Evolutionary conservation across 2,888 invertebrate genomes (phyloP).

Genomic region (Catocala nupta): DNA sequence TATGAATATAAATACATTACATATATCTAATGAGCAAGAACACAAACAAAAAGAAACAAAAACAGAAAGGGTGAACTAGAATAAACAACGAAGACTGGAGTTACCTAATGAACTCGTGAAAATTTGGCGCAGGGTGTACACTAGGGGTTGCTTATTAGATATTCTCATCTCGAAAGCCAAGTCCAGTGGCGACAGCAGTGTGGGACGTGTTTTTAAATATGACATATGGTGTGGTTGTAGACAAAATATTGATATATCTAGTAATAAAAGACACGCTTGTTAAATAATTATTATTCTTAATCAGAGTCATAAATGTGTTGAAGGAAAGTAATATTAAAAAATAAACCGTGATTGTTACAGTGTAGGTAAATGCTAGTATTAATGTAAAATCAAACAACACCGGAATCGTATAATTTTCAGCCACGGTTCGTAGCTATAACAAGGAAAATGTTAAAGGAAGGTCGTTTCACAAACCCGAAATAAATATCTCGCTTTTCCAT

Average conservation of each 20-base stretch:
- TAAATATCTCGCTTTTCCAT: constrained; percentile 85
- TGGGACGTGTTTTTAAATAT: constrained; percentile 61
- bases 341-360: constrained; percentile 9
- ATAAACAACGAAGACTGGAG: constrained; percentile 75
- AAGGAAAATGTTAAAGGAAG: constrained; percentile 75
- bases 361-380: constrained; percentile 35
- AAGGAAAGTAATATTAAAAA: background rate
- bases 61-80: constrained; percentile 68
- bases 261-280: background rate
- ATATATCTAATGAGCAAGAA: constrained; percentile 61
- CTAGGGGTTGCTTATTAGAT: constrained; percentile 76
- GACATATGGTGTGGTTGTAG: constrained; percentile 45
- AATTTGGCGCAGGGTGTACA: constrained; percentile 70
- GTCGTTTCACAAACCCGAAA: constrained; percentile 77
- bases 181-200: constrained; percentile 61
- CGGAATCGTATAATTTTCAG: constrained; percentile 69
- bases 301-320: no score
- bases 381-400: constrained; percentile 61
- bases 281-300: no score
- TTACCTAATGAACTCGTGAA: constrained; percentile 79
- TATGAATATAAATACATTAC: constrained; percentile 9
- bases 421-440: constrained; percentile 65
- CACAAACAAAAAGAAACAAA: constrained; percentile 67
- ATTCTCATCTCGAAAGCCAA: constrained; percentile 70
- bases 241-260: constrained; percentile 24